Evolutionary conservation across 2,113 vertebrate genomes (phyloP).

Genomic region (Grallaria varia): DNA sequence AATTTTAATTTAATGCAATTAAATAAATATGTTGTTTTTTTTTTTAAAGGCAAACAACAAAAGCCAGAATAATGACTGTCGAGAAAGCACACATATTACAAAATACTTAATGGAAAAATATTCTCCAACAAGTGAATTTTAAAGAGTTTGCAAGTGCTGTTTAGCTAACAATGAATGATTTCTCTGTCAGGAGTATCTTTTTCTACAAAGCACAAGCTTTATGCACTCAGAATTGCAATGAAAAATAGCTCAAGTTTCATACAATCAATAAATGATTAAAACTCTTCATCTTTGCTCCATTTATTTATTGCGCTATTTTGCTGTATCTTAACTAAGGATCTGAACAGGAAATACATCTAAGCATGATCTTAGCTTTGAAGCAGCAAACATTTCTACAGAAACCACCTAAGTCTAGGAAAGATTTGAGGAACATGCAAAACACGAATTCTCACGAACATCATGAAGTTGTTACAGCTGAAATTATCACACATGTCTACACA

Average conservation of each 20-base stretch:
- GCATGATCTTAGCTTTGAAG: neutral
- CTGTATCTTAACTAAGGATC: neutral
- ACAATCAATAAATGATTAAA: conserved; percentile 28
- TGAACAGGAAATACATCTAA: neutral
- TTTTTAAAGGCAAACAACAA: neutral
- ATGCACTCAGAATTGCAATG: neutral
- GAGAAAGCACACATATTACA: neutral
- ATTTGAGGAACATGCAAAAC: neutral
- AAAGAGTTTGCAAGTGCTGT: neutral
- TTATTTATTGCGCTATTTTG: neutral
- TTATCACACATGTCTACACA: neutral
- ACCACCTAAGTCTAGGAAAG: neutral
- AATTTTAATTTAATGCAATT: neutral
- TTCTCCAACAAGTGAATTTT: neutral
- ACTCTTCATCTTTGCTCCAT: neutral
- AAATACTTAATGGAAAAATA: neutral
- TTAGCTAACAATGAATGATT: neutral
- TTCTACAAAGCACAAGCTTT: neutral
- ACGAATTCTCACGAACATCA: neutral
- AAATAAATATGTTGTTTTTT: neutral
- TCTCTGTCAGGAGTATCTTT: neutral
- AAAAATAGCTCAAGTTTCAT: conserved; percentile 8
- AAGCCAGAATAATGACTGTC: neutral
- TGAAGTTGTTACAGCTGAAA: neutral
- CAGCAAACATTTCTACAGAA: neutral